Percentiles rank a stretch among this genome's conserved stretches.
phyloP scores from a whole-genome alignment of 2,888 invertebrate genomes.

The Sinodicranocentrus sp. region DNA sequence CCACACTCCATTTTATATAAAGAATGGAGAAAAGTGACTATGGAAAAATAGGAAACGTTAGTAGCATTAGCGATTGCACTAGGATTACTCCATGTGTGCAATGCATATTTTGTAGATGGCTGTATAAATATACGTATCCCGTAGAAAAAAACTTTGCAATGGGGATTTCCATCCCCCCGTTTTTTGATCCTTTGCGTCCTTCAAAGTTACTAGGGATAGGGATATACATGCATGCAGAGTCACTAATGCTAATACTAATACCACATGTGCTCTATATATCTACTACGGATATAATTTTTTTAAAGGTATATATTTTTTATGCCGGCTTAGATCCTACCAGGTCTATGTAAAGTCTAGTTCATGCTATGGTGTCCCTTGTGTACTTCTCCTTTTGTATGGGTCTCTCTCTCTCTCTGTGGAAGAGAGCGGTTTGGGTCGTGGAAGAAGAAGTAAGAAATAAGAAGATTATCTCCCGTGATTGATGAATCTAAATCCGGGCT shows the following conservation, averaged over 20 bases:
- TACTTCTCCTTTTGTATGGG: neutral
- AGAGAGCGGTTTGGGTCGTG: conserved; percentile 50
- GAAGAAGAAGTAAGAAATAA: conserved; percentile 76
- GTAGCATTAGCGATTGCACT: too few species aligned
- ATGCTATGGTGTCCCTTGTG: neutral
- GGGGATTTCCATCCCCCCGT: conserved; percentile 72
- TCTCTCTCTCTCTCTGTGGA: conserved; percentile 22
- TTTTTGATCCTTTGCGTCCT: conserved; percentile 73
- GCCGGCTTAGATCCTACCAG: conserved; percentile 48
- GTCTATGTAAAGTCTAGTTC: conserved; percentile 56
- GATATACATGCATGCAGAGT: neutral
- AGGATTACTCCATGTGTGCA: too few species aligned
- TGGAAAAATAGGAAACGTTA: too few species aligned
- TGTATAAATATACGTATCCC: neutral
- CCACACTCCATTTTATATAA: too few species aligned
- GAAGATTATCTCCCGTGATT: conserved; percentile 77
- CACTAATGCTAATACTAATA: conserved; percentile 58
- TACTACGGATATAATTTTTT: too few species aligned
- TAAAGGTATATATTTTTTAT: too few species aligned
- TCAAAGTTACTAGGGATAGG: conserved; percentile 34
- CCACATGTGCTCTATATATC: conserved; percentile 29
- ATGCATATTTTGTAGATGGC: too few species aligned
- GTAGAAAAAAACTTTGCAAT: conserved; percentile 63
- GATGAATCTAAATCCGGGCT: conserved; percentile 77
- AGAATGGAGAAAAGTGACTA: too few species aligned